Conservation (phyloP, 1,140 invertebrate genomes). For the Ceratina calcarata region DNA sequence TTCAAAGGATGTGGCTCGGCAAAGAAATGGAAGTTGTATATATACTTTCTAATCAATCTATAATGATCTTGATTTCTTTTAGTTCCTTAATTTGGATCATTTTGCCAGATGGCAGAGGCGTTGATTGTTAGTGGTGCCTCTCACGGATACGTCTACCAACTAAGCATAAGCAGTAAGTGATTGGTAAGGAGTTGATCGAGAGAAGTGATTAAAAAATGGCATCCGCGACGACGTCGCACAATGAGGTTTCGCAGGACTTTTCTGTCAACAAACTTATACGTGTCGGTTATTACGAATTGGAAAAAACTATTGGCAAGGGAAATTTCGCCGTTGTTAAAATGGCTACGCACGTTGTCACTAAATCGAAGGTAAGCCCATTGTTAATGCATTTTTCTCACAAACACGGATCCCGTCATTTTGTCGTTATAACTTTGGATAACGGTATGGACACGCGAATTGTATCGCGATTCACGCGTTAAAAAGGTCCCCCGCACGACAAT, state of each 20-base stretch:
- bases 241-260: constrained; percentile 79
- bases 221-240: constrained; percentile 79
- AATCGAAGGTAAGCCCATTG: constrained; percentile 92
- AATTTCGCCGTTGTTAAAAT: constrained; percentile 99
- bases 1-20: no score
- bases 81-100: constrained; percentile 32
- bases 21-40: no score
- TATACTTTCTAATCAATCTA: no score
- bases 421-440: constrained; percentile 59
- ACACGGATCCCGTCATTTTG: constrained; percentile 67
- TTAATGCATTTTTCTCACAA: constrained; percentile 44
- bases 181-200: constrained; percentile 74
- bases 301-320: constrained; percentile 98
- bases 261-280: constrained; percentile 89
- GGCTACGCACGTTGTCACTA: constrained; percentile 97
- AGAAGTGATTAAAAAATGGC: constrained; percentile 79
- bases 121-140: constrained; percentile 38
- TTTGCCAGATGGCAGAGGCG: constrained; percentile 29
- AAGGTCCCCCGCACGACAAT: background rate
- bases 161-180: constrained; percentile 74
- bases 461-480: constrained; percentile 4
- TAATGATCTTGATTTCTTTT: background rate
- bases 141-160: constrained; percentile 51
- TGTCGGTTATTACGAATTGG: constrained; percentile 98
- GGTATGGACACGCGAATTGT: constrained; percentile 25